Evolutionary conservation across 2,888 invertebrate species (phyloP), one percentile per base, ranked within the genome.

Genomic region (Trachelus stipa): DNA sequence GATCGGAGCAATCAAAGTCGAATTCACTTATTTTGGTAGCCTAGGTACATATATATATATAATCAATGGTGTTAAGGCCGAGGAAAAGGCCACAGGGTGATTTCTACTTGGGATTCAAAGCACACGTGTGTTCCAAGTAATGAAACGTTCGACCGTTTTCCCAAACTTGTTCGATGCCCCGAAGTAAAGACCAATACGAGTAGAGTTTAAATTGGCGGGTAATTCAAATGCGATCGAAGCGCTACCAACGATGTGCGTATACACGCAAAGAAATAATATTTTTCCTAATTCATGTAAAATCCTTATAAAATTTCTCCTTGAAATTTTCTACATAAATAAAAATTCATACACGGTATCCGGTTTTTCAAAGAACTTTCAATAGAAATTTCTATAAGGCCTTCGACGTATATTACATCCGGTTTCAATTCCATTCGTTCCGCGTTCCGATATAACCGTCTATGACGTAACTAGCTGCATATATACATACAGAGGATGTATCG

Each of bases 11-110:
- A 84, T 82, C 80, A 81, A 84, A 82, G 80, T 75, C 80, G 81
- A 83, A 83, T 82, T 82, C 80, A 80, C 83, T 81, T 83, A 82
- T 80, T 79, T 81, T 77, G 79, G 76, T 77, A 81, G 80, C 81
- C 75, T 79, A 79, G 56, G 23, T 56, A 9, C 1, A 56, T 1
- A 15, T 12, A 40, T 12, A 15, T 40, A 15, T 40, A 40, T 9
- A 56, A 1, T 23, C 9, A 56, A 9, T 56, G 56, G 56, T 9
- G 56, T 56, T 56, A 56, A 23, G 6, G 23, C 56, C 23, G 6
- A 56, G 23, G 15, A 56, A 23, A 56, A 56, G 56, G 23, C 56
- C 23, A 23, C 56, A 9, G 56, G 56, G 23, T 9, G 56, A 56
- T 56, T 56, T 23, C 23, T 23, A 56, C 56, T 56, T 56, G 23